Evolutionary conservation across 2,888 invertebrate genomes (phyloP), one percentile per base, ranked within the genome.

Genomic region (Athetis lepigone): DNA sequence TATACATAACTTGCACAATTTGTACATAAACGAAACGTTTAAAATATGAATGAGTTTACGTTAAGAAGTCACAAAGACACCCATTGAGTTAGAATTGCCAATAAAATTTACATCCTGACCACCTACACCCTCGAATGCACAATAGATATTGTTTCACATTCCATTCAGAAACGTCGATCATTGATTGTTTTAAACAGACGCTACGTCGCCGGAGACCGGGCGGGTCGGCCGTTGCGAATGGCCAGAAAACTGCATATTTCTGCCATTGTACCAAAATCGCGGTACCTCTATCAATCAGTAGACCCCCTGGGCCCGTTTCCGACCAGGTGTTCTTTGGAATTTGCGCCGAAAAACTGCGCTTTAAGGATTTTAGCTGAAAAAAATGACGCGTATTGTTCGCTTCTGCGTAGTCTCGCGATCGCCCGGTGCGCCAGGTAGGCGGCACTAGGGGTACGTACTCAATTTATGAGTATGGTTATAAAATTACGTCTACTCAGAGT

Each of bases 171-270:
- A 90, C 84, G 84, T 90, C 87, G 87, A 91, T 92, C 94, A 94
- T 92, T 93, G 94, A 94, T 95, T 95, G 95, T 95, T 95, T 95
- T 94, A 94, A 86, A 87, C 86, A 95, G 95, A 95, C 95, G 87
- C 86, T 70, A 74, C 88, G 95, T 89, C 95, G 95, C 94, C 94
- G 90, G 85, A 81, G 84, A 82, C 81, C 70, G 60, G 52, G 81
- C 36, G 65, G 16, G 33, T 23, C 52, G 68, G 39, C 77, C 78
- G 83, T 83, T 84, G 77, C 86, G 80, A 88, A 86, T 86, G 82
- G 84, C 86, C 70, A 88, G 84, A 83, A 46, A 64, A 85, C 87
- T 87, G 85, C 88, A 86, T 88, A 85, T 87, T 90, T 84, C 83
- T 54, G 81, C 85, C 82, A 89, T 90, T 90, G 81, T 88, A 85